Evolutionary conservation across 2,113 vertebrate genomes (phyloP).

Genomic region (Phaethornis superciliosus): DNA sequence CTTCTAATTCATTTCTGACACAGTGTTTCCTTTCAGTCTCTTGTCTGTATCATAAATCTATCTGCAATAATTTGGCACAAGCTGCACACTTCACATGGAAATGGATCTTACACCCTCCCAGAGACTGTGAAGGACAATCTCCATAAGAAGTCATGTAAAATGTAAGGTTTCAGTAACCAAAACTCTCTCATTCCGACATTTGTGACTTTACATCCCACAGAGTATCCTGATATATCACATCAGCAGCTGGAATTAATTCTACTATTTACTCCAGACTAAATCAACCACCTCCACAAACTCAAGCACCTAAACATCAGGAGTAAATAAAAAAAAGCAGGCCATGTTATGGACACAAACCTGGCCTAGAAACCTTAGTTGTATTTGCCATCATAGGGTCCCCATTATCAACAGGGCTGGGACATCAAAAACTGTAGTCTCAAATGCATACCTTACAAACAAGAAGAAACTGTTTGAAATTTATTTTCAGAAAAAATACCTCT

Average conservation of each 20-base stretch:
- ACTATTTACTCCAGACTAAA: neutral
- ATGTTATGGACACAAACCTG: neutral
- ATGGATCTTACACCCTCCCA: neutral
- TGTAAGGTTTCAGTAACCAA: neutral
- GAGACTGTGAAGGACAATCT: neutral
- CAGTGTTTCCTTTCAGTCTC: slow-evolving; percentile 44
- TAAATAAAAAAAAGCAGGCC: neutral
- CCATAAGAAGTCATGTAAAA: neutral
- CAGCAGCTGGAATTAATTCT: slow-evolving; percentile 29
- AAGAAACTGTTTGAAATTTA: neutral
- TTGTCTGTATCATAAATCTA: slow-evolving; percentile 26
- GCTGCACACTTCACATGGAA: neutral
- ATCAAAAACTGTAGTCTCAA: neutral
- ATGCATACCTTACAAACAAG: rapidly evolving
- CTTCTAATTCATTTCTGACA: slow-evolving; percentile 66
- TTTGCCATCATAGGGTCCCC: neutral
- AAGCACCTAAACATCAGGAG: neutral
- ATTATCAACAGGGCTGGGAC: neutral
- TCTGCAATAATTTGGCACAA: slow-evolving; percentile 24
- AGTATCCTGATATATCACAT: neutral
- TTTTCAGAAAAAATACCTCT: neutral
- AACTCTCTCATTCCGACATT: neutral
- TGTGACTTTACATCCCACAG: neutral
- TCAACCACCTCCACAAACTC: neutral
- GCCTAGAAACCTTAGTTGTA: neutral